Evolutionary conservation across 2,888 invertebrate species (phyloP), one percentile per base, ranked within the genome.

Genomic region (Homarus gammarus): DNA sequence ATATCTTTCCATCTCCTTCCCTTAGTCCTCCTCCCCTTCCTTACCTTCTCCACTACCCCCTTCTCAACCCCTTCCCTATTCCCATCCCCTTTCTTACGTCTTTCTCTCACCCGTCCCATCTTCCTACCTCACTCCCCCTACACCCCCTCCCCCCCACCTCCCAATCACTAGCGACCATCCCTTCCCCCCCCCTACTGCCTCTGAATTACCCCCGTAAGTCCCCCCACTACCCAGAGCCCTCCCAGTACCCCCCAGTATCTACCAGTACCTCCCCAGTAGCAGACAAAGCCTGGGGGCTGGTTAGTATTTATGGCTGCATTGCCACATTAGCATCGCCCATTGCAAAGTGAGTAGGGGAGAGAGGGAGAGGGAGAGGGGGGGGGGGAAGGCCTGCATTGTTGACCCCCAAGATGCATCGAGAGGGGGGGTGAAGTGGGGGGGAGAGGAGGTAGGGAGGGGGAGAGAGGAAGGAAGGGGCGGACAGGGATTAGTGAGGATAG

Each of bases 251-350:
- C 12, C 18, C 18, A n/a, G n/a, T n/a, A n/a, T n/a, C n/a, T n/a
- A n/a, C 8, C 49, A 49, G 15, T 49, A 49, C 49, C 49, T 49
- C 79, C 77, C 36, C 5, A 27, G 40, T 40, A 38, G 64, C 12
- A 44, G 64, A 56, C 56, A 56, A 40, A 64, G 64, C 68, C 68
- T 51, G 8, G 68, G 56, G 82, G 31, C 31, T 79, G 36, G 56
- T 36, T 40, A 82, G 64, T 82, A 82, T 82, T 82, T 82, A 82
- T 82, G 82, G 82, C 15, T 82, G 82, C 82, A 82, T 82, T 82
- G 82, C 68, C 64, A 64, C 82, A 82, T 82, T 82, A 68, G 82
- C 82, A 44, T 82, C 82, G 68, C 68, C 82, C 68, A 82, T 40
- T 82, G 82, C 68, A 82, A 44, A 68, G 56, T 18, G 6, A 22